Evolutionary conservation across 2,888 invertebrate species (phyloP).

Genomic region (Alloplasta piceator): DNA sequence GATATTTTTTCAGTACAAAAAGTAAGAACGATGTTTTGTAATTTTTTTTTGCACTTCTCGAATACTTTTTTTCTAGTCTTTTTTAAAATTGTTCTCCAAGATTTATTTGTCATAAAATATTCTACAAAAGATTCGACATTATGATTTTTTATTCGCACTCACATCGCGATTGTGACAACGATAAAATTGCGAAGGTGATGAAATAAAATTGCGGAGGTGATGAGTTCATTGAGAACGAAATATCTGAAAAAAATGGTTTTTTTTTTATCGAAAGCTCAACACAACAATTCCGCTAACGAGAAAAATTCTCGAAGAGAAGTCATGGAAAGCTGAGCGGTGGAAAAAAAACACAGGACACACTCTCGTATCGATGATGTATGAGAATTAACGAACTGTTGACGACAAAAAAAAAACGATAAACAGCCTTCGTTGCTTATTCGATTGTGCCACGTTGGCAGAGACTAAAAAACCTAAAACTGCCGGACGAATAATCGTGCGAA

Average conservation of each 20-base stretch:
- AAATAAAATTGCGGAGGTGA: background rate
- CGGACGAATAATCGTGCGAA: too few species aligned
- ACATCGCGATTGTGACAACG: too few species aligned
- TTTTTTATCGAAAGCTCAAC: too few species aligned
- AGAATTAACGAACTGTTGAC: constrained; percentile 18
- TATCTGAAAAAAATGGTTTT: background rate
- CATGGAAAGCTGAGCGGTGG: too few species aligned
- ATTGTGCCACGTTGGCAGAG: constrained; percentile 13
- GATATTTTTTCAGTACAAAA: background rate
- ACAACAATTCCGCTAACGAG: too few species aligned
- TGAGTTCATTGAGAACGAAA: constrained; percentile 27
- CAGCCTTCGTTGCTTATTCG: background rate
- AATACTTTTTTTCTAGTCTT: background rate
- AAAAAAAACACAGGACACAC: too few species aligned
- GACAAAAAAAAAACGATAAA: constrained; percentile 16
- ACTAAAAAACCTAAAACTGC: background rate
- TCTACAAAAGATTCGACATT: too few species aligned
- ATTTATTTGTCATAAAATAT: too few species aligned
- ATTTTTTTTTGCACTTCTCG: background rate
- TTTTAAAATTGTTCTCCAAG: too few species aligned
- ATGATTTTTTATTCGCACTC: too few species aligned
- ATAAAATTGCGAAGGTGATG: background rate
- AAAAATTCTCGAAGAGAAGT: too few species aligned
- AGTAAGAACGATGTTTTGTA: background rate
- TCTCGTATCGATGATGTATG: constrained; percentile 15